These are phyloP conservation scores for Aphyosemion australe DNA, from an alignment of 2,113 vertebrate species.

Conservation along the genomic window DNA sequence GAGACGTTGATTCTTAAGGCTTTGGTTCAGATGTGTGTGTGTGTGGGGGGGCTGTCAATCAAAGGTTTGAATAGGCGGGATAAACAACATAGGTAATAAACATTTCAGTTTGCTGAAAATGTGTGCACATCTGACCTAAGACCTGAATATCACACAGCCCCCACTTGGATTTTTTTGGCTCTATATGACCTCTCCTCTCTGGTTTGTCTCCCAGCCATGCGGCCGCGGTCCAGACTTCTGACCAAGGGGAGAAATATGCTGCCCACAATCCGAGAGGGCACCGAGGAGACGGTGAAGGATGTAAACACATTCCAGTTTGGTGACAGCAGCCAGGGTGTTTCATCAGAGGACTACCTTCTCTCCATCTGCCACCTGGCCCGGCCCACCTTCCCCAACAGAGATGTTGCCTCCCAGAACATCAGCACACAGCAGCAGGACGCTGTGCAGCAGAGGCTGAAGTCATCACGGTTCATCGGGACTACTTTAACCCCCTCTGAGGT, in stretches of 20 bases:
- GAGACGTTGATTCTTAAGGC: too few relatives aligned
- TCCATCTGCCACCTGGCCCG: constrained; percentile 88
- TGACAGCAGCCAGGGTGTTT: constrained; percentile 41
- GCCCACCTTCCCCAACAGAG: constrained; percentile 77
- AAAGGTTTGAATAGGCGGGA: too few relatives aligned
- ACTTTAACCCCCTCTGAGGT: constrained; percentile 7
- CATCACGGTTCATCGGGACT: constrained; percentile 25
- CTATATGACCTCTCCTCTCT: background rate
- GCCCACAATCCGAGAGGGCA: constrained; percentile 83
- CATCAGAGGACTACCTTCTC: constrained; percentile 83
- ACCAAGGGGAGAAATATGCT: constrained; percentile 76
- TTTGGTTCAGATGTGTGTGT: too few relatives aligned
- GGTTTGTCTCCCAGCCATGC: constrained; percentile 77
- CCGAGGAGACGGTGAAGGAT: constrained; percentile 77
- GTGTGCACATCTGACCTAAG: background rate
- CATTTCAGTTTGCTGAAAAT: too few relatives aligned
- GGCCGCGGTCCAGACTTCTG: constrained; percentile 76
- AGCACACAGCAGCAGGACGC: constrained; percentile 38
- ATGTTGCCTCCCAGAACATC: constrained; percentile 29
- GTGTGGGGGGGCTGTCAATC: too few relatives aligned
- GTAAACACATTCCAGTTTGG: constrained; percentile 43
- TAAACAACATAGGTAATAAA: too few relatives aligned
- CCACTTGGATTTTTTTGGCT: too few relatives aligned
- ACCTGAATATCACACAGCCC: background rate
- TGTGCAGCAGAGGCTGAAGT: constrained; percentile 26